Conservation (phyloP, 2,888 invertebrate genomes). For the Melieria picta region DNA sequence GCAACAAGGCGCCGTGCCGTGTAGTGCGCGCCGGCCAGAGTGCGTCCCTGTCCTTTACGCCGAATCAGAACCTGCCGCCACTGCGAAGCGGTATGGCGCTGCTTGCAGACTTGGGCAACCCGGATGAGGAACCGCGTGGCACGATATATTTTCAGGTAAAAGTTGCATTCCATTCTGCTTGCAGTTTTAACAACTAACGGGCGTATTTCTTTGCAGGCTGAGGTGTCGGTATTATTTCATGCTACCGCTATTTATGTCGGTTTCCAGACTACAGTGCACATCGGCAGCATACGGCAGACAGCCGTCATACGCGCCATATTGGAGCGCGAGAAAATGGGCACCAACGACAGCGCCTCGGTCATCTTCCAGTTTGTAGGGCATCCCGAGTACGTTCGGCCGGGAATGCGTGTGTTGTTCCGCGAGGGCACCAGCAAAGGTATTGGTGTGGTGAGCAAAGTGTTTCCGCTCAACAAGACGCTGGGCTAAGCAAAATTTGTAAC, state of each 20-base stretch:
- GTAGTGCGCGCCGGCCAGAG: conserved; percentile 90
- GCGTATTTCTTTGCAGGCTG: conserved; percentile 75
- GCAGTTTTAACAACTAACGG: not conserved
- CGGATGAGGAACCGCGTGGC: conserved; percentile 68
- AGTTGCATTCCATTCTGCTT: not conserved
- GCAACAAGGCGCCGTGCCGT: conserved; percentile 91
- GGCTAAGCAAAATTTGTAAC: conserved; percentile 41
- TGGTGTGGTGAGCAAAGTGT: conserved; percentile 83
- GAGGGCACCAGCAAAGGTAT: conserved; percentile 88
- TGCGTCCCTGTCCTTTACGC: conserved; percentile 77
- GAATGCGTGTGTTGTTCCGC: conserved; percentile 83
- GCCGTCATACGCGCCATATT: conserved; percentile 86
- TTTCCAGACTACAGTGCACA: conserved; percentile 93
- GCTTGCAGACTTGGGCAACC: conserved; percentile 67
- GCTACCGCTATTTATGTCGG: conserved; percentile 84
- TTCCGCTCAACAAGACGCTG: conserved; percentile 68
- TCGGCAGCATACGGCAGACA: conserved; percentile 95
- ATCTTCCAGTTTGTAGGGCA: conserved; percentile 88
- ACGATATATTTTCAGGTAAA: conserved; percentile 73
- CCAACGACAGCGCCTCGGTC: conserved; percentile 87
- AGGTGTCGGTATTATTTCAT: conserved; percentile 88
- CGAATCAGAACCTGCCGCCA: conserved; percentile 67
- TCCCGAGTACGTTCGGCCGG: conserved; percentile 85
- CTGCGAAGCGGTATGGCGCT: conserved; percentile 88
- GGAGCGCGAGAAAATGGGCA: conserved; percentile 70